Percentiles rank a stretch among this genome's conserved stretches.
Evolutionary conservation across 2,113 vertebrate species (phyloP).

Genomic region (Nycticorax nycticorax): DNA sequence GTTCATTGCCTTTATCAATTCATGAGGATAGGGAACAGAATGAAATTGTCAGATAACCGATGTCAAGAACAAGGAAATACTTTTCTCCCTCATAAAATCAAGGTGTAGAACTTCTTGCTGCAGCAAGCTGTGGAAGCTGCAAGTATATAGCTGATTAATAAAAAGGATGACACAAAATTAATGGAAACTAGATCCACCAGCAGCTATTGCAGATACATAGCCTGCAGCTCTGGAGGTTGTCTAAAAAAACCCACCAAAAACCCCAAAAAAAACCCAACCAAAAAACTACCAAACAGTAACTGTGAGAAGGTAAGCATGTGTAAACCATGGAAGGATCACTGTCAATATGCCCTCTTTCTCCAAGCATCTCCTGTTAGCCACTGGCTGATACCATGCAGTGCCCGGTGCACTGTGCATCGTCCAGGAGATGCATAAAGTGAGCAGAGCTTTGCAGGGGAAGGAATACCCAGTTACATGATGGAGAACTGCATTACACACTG

Average conservation of each 20-base stretch:
- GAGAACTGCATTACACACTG: neutral
- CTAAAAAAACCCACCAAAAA: neutral
- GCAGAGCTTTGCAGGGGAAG: neutral
- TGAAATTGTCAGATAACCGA: neutral
- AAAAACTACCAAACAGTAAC: neutral
- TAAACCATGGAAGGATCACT: neutral
- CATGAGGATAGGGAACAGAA: neutral
- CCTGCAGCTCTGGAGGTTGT: neutral
- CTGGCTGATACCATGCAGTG: neutral
- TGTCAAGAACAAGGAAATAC: neutral
- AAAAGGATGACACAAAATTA: neutral
- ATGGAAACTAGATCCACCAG: neutral
- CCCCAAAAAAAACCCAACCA: too few species aligned
- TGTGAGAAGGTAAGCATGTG: neutral
- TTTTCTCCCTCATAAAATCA: neutral
- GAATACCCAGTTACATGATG: accelerated
- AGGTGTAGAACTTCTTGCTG: neutral
- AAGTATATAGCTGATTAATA: neutral
- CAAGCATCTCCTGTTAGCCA: neutral
- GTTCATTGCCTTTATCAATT: neutral
- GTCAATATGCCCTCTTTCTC: neutral
- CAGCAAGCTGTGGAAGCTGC: neutral
- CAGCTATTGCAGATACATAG: neutral
- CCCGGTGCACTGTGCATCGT: neutral
- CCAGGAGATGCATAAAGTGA: neutral